Evolutionary conservation across 2,113 vertebrate genomes (phyloP), one percentile per base, ranked within the genome.

Genomic region (Centrocercus urophasianus): DNA sequence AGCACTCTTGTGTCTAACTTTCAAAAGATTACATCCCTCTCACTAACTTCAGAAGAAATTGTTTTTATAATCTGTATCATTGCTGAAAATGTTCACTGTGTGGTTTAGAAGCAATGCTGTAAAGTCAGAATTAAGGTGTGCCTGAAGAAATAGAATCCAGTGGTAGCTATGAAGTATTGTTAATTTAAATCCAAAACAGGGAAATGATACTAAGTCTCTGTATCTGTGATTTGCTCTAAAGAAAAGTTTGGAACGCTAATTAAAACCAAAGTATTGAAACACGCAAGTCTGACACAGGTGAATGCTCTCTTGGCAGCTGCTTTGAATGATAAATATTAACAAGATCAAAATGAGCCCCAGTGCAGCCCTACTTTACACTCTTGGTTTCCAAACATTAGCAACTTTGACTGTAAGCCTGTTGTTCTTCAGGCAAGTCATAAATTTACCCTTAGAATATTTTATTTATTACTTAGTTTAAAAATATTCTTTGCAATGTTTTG

Each of bases 381-480:
- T 48, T 3, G 3, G 17, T 83, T 93, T 24, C 42, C 17, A 22
- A 30, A 40, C 20, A 24, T 6, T 10, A 48, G n/a, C 43, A 88
- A 27, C 32, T 52, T 74, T 7, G 69, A 11, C 34, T 87, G 17
- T 38, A 66, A 69, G 8, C 5, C 22, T 75, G 6, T 56, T 83
- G 19, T 42, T 94, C 52, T 85, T 30, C 64, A 74, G 16, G 27
- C 3, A 90, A 84, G 47, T 71, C 11, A 63, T 43, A 15, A 77
- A 38, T 47, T 83, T 86, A 73, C 47, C 4, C 5, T 54, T 89
- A 64, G 24, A 59, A 38, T 76, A 17, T 81, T 59, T 90, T 20
- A 20, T 60, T 90, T 83, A 13, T 38, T 70, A 18, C 83, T 83
- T 65, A 32, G 74, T 95, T 93, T 85, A 48, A 79, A 90, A 87